Conservation (phyloP, 1,140 invertebrate genomes). For the Macrobrachium rosenbergii region DNA sequence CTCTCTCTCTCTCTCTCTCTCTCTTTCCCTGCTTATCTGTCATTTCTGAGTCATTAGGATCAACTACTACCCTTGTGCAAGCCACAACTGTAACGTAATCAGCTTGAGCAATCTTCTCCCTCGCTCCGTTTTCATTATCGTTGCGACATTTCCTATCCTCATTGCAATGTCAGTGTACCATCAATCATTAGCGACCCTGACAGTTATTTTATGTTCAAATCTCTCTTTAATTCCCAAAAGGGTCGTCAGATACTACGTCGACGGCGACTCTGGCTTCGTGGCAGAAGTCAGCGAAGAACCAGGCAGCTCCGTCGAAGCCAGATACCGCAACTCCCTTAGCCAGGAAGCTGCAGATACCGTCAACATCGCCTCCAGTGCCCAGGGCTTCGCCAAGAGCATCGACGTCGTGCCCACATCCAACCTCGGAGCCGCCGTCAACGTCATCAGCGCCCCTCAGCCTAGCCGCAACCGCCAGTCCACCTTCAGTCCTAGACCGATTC, state of each 20-base stretch:
- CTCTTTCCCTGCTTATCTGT: no score
- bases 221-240: not conserved
- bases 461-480: not conserved
- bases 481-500: not conserved
- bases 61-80: no score
- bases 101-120: no score
- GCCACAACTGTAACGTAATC: no score
- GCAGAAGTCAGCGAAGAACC: slow-evolving; percentile 13
- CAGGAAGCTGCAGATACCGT: not conserved
- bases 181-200: no score
- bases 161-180: no score
- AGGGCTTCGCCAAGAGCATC: not conserved
- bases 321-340: slow-evolving; percentile 8
- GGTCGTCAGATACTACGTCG: slow-evolving; percentile 18
- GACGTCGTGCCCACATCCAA: not conserved
- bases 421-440: not conserved
- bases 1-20: no score
- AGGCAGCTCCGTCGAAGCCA: not conserved
- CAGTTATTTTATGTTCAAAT: no score
- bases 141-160: no score
- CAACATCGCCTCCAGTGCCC: not conserved
- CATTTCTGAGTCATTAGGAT: no score
- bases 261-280: slow-evolving; percentile 8
- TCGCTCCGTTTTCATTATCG: no score
- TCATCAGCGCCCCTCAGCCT: not conserved